Evolutionary conservation across 2,888 invertebrate species (phyloP), one percentile per base, ranked within the genome.

Genomic region (Drosophila kuntzei): DNA sequence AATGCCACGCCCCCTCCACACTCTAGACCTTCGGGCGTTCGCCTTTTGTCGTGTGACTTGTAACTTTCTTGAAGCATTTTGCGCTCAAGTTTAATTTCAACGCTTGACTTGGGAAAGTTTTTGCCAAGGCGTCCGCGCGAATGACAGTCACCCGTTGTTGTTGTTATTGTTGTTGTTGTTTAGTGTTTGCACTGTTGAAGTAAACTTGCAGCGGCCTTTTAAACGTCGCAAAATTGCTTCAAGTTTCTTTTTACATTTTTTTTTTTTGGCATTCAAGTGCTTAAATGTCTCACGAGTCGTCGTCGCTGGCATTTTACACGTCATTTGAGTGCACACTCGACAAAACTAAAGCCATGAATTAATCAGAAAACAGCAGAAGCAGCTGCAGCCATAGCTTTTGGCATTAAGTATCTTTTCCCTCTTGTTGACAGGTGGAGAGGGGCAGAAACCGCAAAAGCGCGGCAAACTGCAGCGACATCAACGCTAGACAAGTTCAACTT

Each of bases 401-500:
- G 62, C 82, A 81, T 85, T 71, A 78, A 82, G 86, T 87, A 71
- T 68, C 36, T 59, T 55, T 57, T 41, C 8, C 22, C n/a, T 11
- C 54, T 34, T 43, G 46, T 34, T 29, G 49, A n/a, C 6, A n/a
- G 18, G 8, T n/a, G 20, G 16, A 7, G n/a, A 37, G n/a, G 39
- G 20, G 14, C 3, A 29, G 8, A n/a, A 27, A 62, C 72, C 47
- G 37, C 55, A 50, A 46, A 25, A 11, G 25, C 14, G 22, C 55
- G 47, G 53, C 60, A 63, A 63, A 69, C 57, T 66, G 61, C 61
- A 75, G 53, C 49, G 74, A 65, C 61, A 63, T 66, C 79, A 53
- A 27, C 47, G 54, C 80, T 86, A 82, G 89, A 83, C 87, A 86
- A 83, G 89, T 80, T 88, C 74, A 88, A 86, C 89, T 88, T 88